Evolutionary conservation across 2,113 vertebrate genomes (phyloP).

Genomic region (Bagarius yarrelli): DNA sequence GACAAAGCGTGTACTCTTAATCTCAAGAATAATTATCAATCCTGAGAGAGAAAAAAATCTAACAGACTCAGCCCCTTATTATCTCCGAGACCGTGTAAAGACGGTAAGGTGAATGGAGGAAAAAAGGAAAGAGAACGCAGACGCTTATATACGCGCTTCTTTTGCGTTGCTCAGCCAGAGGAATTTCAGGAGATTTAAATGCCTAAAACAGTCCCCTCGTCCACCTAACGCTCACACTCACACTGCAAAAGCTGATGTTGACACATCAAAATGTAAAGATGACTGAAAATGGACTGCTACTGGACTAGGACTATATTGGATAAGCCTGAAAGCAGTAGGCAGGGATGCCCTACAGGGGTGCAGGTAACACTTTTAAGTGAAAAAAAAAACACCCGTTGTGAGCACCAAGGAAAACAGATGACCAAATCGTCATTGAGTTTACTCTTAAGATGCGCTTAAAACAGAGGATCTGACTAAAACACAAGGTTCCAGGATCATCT

Average conservation of each 20-base stretch:
- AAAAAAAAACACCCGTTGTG: neutral
- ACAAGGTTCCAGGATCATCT: conserved; percentile 27
- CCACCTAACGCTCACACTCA: conserved; percentile 64
- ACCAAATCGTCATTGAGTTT: conserved; percentile 18
- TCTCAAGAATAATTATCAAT: conserved; percentile 36
- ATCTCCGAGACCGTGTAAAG: conserved; percentile 14
- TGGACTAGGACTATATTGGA: conserved; percentile 42
- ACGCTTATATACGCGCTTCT: conserved; percentile 53
- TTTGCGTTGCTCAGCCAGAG: conserved; percentile 62
- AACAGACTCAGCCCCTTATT: conserved; percentile 30
- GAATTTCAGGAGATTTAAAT: conserved; percentile 70
- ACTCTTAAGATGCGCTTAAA: conserved; percentile 10
- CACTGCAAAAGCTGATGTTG: conserved; percentile 56
- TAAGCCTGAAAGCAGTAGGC: conserved; percentile 33
- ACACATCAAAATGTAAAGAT: conserved; percentile 37
- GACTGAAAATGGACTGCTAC: conserved; percentile 50
- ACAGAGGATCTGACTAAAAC: conserved; percentile 7
- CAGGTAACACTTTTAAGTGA: neutral
- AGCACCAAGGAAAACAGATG: conserved; percentile 24
- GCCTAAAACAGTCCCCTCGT: conserved; percentile 69
- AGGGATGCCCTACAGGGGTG: conserved; percentile 29
- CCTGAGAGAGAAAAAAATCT: conserved; percentile 18
- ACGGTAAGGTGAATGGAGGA: conserved; percentile 12
- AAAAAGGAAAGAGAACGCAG: conserved; percentile 46
- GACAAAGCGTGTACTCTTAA: conserved; percentile 25